Evolutionary conservation across 2,797 vertebrate species (phyloP).

Genomic region (Lagorchestes hirsutus): DNA sequence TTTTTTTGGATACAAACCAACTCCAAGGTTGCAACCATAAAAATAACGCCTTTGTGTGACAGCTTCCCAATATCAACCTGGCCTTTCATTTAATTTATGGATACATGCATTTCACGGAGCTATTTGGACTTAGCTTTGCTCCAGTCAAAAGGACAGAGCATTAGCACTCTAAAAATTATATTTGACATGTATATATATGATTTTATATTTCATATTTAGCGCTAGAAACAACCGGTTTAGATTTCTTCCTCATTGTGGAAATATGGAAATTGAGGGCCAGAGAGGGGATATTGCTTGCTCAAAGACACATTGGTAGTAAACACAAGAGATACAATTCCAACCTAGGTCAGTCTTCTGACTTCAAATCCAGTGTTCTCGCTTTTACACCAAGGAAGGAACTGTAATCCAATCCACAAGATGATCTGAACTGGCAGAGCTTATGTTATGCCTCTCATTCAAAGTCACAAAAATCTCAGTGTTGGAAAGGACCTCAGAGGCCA

Average conservation of each 20-base stretch:
- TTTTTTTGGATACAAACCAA: neutral
- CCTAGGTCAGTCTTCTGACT: neutral
- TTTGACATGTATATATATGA: neutral
- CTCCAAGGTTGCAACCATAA: neutral
- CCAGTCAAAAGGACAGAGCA: neutral
- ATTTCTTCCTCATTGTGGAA: neutral
- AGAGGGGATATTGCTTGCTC: neutral
- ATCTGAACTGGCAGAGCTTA: neutral
- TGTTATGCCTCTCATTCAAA: neutral
- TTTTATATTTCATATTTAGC: neutral
- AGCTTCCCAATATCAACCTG: neutral
- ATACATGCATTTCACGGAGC: neutral
- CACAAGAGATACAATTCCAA: neutral
- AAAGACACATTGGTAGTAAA: neutral
- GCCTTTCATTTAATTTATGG: neutral
- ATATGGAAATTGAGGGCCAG: neutral
- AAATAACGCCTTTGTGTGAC: neutral
- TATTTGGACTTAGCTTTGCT: neutral
- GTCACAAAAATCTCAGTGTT: neutral
- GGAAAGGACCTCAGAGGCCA: neutral
- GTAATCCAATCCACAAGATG: neutral
- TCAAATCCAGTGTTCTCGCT: neutral
- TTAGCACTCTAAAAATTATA: neutral
- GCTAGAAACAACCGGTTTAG: neutral
- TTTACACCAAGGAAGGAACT: neutral